Evolutionary conservation across 2,113 vertebrate genomes (phyloP), one percentile per base, ranked within the genome.

Genomic region (Gymnarchus niloticus): DNA sequence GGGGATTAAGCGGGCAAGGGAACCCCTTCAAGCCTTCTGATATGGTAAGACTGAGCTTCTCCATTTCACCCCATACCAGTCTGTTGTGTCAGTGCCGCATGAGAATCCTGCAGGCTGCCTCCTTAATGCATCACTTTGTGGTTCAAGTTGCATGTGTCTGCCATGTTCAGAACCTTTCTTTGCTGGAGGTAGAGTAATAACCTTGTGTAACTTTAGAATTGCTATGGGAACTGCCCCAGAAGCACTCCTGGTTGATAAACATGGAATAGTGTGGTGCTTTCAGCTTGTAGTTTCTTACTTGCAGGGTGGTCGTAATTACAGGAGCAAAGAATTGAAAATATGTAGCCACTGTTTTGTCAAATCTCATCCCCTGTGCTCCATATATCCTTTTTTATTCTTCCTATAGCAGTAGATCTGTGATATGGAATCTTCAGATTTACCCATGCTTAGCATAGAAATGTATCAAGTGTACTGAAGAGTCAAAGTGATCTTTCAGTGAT

Each of bases 1-100:
- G 98, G 90, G 98, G 98, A 93, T 97, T 99, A 93, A 98, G 98
- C 54, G 98, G 98, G 90, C 98, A 99, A 95, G 98, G 98, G 90
- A 99, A 99, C 93, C 98, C 98, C 85, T 99, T 99, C 95, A 99
- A 99, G 94, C 98, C 98, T 89, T 99, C 97, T 46, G 98, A 99
- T 89, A 99, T 99, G 96, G 98, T 99, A 94, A 96, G 96, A 91
- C 85, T 9, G 28, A 0, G 51, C 86, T 90, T 84, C 61, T 84
- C 48, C 51, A 28, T 86, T 83, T 44, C 21, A 19, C 56, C 21
- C 28, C 37, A 4, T 52, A 33, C 41, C 8, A 4, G 33, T 2
- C 19, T 44, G 44, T 65, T 19, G n/a, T 25, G 25, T 28, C 48
- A 25, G 33, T 17, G 48, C 28, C 28, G 51, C 21, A 25, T 51